Percentiles rank a stretch among this genome's conserved stretches.
phyloP scores from a whole-genome alignment of 2,888 invertebrate genomes.

The Tetranychus piercei region DNA sequence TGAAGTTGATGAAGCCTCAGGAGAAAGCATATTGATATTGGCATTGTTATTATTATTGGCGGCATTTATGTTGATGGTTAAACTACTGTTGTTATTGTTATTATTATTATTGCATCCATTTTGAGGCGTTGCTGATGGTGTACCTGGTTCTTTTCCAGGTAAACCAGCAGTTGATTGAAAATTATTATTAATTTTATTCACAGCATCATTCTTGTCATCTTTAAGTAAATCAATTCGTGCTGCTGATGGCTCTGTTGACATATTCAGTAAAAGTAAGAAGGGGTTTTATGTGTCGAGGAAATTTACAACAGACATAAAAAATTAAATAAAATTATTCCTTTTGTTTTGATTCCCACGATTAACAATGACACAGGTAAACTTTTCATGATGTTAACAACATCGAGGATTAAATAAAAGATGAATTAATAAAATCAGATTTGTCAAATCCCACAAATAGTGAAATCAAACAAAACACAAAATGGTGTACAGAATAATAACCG shows the following conservation, averaged over 20 bases:
- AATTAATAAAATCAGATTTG: too few species aligned
- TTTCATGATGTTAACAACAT: too few species aligned
- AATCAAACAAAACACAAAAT: too few species aligned
- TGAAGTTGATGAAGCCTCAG: not conserved
- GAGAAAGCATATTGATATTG: not conserved
- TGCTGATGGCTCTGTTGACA: conserved; percentile 3
- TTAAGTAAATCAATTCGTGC: not conserved
- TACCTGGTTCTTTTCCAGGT: not conserved
- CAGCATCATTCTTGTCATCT: not conserved
- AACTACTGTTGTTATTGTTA: not conserved
- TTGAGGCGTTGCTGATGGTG: not conserved
- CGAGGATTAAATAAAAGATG: too few species aligned
- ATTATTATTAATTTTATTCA: not conserved
- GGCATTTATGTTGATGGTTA: not conserved
- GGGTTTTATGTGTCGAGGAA: not conserved
- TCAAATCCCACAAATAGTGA: too few species aligned
- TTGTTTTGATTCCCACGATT: not conserved
- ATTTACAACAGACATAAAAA: not conserved
- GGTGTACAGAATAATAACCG: too few species aligned
- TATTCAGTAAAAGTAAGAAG: not conserved
- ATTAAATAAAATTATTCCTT: not conserved
- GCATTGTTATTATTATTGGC: not conserved
- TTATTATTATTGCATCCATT: conserved; percentile 1
- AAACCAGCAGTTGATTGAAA: not conserved
- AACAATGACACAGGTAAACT: too few species aligned